Conservation (phyloP, 2,113 vertebrate genomes). For the Tamias sibiricus region DNA sequence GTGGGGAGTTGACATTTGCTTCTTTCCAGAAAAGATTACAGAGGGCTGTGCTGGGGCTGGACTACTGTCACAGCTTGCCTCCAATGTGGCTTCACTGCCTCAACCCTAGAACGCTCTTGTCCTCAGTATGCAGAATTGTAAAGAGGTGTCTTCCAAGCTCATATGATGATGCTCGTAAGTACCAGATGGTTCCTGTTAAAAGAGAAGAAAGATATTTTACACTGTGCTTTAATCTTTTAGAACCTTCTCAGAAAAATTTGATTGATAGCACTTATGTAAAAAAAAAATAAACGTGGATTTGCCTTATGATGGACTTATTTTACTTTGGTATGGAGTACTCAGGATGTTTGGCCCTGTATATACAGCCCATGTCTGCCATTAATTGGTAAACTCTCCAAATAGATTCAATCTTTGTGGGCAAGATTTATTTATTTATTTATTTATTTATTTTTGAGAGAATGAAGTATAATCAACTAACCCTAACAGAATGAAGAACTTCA, state of each 20-base stretch:
- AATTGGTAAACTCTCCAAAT: not conserved
- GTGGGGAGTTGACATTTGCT: not conserved
- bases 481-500: rapidly evolving
- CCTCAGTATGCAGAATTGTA: not conserved
- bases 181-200: slow-evolving; percentile 16
- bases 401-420: not conserved
- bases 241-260: not conserved
- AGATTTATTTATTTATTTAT: too few relatives aligned
- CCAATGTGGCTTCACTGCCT: not conserved
- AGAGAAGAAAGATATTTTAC: not conserved
- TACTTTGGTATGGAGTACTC: not conserved
- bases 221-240: not conserved
- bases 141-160: not conserved
- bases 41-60: not conserved
- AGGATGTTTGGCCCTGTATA: rapidly evolving
- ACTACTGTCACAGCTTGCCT: not conserved
- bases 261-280: not conserved
- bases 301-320: not conserved
- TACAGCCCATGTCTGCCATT: not conserved
- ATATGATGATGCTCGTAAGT: not conserved
- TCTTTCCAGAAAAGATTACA: not conserved
- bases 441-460: not conserved
- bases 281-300: not conserved
- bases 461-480: not conserved
- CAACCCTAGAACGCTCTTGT: not conserved